phyloP scores from a whole-genome alignment of 2,888 invertebrate species.

The Rhagonycha lutea region DNA sequence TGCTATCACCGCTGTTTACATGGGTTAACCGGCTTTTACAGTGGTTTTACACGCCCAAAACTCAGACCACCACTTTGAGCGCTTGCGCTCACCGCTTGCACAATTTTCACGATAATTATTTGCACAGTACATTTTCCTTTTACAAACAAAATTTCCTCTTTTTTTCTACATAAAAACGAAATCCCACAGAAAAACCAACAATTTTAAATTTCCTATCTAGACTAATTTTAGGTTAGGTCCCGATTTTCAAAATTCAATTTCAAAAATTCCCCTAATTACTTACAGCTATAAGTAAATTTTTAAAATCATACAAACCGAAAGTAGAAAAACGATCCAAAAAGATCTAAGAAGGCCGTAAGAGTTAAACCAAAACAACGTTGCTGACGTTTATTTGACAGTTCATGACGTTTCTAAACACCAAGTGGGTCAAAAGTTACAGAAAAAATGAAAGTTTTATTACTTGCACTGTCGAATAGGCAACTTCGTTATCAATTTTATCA shows the following conservation, averaged over 20 bases:
- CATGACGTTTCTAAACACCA: neutral
- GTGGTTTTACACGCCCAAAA: slow-evolving; percentile 34
- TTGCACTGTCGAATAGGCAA: neutral
- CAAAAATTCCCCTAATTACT: neutral
- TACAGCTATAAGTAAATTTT: neutral
- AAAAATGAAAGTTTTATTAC: neutral
- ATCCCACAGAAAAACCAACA: neutral
- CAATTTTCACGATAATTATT: neutral
- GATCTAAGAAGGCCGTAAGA: no score
- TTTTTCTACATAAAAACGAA: neutral
- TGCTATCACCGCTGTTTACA: slow-evolving; percentile 8
- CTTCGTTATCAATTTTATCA: neutral
- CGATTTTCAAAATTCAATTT: neutral
- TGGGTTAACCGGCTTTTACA: slow-evolving; percentile 26
- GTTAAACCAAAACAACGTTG: neutral
- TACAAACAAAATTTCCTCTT: neutral
- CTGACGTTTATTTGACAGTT: neutral
- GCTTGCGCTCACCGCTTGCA: slow-evolving; percentile 32
- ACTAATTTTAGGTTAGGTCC: neutral
- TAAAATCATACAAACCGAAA: neutral
- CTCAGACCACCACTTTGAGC: slow-evolving; percentile 32
- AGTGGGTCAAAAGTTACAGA: neutral
- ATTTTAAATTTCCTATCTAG: neutral
- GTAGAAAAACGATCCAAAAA: neutral
- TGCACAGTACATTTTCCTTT: neutral